Evolutionary conservation across 2,797 vertebrate species (phyloP).

Genomic region (Micropoecilia bifurca): DNA sequence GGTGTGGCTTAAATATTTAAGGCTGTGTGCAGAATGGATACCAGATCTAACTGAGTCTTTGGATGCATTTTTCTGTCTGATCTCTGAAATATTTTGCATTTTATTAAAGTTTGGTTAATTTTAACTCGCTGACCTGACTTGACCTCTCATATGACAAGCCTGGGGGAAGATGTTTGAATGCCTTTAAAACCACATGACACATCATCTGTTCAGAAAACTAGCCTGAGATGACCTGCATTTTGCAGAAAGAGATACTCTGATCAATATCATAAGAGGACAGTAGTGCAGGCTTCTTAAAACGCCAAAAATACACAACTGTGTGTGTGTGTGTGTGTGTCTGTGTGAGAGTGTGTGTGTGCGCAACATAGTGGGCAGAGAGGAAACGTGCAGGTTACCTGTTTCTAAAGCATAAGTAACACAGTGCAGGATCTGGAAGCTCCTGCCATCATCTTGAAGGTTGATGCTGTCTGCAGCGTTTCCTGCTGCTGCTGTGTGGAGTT

Average conservation of each 20-base stretch:
- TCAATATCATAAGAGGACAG: background rate
- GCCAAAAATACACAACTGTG: background rate
- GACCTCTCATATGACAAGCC: too few relatives aligned
- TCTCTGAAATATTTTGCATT: too few relatives aligned
- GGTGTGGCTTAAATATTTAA: too few relatives aligned
- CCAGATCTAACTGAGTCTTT: too few relatives aligned
- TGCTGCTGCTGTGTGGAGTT: constrained; percentile 54
- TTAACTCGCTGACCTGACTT: too few relatives aligned
- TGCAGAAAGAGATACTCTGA: background rate
- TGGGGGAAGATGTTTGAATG: too few relatives aligned
- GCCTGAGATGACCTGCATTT: background rate
- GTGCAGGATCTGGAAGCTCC: constrained; percentile 53
- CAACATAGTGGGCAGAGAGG: background rate
- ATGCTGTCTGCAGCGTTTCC: constrained; percentile 51
- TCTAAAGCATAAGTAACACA: constrained; percentile 45
- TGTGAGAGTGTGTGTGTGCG: background rate
- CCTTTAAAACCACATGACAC: too few relatives aligned
- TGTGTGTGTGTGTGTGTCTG: background rate
- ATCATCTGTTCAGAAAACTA: too few relatives aligned
- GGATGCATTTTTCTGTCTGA: too few relatives aligned
- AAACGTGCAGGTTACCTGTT: constrained; percentile 33
- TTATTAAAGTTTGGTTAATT: too few relatives aligned
- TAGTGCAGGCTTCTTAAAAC: background rate
- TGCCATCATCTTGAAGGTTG: constrained; percentile 66
- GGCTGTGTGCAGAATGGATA: too few relatives aligned